Evolutionary conservation across 2,888 invertebrate genomes (phyloP), one percentile per base, ranked within the genome.

Genomic region (Apamea epomidion): DNA sequence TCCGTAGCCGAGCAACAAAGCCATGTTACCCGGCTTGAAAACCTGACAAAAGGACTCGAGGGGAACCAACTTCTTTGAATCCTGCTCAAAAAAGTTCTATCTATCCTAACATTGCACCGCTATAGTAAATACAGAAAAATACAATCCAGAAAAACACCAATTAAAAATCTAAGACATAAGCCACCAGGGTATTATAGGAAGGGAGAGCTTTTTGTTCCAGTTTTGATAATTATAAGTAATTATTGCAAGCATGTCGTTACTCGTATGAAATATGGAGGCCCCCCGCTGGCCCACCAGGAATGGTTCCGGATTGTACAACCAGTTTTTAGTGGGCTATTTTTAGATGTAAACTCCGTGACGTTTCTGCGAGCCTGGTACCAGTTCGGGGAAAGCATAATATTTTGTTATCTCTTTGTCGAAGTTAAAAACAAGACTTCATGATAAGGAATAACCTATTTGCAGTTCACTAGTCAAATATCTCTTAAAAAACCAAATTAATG

Each of bases 201-300:
- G 14, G 21, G 14, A 42, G 54, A 68, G n/a, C 29, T 68, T 83
- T 80, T 86, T 77, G 42, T 70, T 74, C 58, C 64, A 68, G 68
- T 37, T 75, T 69, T 72, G 58, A 79, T 74, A 74, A 85, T 86
- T 82, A 85, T 48, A n/a, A 70, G 74, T 74, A 85, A 86, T 85
- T 85, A 85, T 73, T 73, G 73, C 62, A 74, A 58, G 74, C 80
- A 78, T 78, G 78, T 87, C 80, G 60, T 71, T 76, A 68, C 67
- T 65, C 29, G 10, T 72, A 86, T 83, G 80, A 85, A 79, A 75
- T 85, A 71, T 80, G 68, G 74, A 67, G 58, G 10, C 60, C 42
- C 67, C 76, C 80, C 48, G 62, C 72, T 73, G 67, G 48, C 58
- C 72, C 32, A 69, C 74, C 69, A 37, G 62, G 80, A 75, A 69